These are phyloP conservation scores for Lampris incognitus DNA, from an alignment of 2,113 vertebrate genomes.

Conservation along the genomic window DNA sequence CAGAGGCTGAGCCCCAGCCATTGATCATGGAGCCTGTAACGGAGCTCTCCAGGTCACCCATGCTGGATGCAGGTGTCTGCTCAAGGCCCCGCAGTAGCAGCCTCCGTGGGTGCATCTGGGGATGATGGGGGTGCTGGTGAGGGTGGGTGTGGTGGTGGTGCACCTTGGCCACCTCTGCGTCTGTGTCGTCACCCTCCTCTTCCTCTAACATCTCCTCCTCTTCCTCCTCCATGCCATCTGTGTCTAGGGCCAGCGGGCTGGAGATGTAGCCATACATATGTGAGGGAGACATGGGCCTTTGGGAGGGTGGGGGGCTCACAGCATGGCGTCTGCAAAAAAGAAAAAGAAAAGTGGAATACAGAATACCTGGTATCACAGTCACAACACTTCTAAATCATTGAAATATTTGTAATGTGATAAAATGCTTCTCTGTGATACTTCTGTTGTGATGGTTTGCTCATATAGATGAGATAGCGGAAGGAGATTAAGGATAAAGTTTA, in stretches of 20 bases:
- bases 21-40: slow-evolving; percentile 99
- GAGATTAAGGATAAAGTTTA: no score
- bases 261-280: slow-evolving; percentile 97
- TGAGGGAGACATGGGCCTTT: slow-evolving; percentile 91
- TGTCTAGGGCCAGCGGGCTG: slow-evolving; percentile 95
- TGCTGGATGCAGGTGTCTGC: slow-evolving; percentile 96
- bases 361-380: background rate
- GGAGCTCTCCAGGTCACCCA: slow-evolving; percentile 97
- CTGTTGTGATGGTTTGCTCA: no score
- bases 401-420: background rate
- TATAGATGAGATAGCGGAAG: no score
- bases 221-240: slow-evolving; percentile 89
- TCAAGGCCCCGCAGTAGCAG: slow-evolving; percentile 93
- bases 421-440: background rate
- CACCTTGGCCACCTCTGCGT: slow-evolving; percentile 93
- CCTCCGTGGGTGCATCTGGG: slow-evolving; percentile 83
- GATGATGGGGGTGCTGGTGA: slow-evolving; percentile 71
- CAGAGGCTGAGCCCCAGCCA: slow-evolving; percentile 97
- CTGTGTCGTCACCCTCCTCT: slow-evolving; percentile 87
- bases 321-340: slow-evolving; percentile 85
- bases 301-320: slow-evolving; percentile 93
- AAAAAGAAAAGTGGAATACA: background rate
- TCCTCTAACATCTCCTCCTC: slow-evolving; percentile 80
- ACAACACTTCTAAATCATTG: background rate
- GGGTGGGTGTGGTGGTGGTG: slow-evolving; percentile 82